Evolutionary conservation across 2,113 vertebrate species (phyloP).

Genomic region (Saguinus midas): DNA sequence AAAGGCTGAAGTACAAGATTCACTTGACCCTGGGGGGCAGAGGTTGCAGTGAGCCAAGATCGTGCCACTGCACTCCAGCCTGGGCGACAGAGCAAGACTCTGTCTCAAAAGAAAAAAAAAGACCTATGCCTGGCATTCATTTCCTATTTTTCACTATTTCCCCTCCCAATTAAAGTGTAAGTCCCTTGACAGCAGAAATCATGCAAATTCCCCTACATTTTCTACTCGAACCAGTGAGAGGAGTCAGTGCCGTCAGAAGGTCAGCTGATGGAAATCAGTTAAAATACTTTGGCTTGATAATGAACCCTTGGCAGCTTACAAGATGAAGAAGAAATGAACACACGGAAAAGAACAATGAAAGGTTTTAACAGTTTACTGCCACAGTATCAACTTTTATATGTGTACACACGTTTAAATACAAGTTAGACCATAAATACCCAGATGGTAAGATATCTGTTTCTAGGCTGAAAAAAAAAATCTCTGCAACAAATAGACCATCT

Average conservation of each 20-base stretch:
- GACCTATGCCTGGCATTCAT: neutral
- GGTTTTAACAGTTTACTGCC: conserved; percentile 48
- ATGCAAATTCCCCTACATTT: rapidly evolving
- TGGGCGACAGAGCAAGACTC: no score
- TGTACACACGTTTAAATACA: conserved; percentile 59
- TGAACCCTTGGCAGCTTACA: neutral
- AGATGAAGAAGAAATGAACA: neutral
- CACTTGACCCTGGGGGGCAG: no score
- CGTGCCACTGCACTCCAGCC: no score
- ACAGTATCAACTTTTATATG: conserved; percentile 21
- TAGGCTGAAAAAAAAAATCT: neutral
- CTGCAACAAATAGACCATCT: conserved; percentile 29
- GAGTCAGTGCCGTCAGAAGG: neutral
- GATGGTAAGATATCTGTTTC: neutral
- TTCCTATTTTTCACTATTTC: neutral
- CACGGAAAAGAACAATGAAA: neutral
- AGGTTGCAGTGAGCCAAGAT: no score
- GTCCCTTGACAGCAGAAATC: neutral
- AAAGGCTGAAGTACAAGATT: no score
- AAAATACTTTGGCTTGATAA: neutral
- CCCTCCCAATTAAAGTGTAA: neutral
- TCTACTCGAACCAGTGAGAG: neutral
- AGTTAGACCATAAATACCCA: conserved; percentile 60
- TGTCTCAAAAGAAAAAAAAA: neutral
- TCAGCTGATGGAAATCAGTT: neutral